Evolutionary conservation across 2,888 invertebrate genomes (phyloP).

Genomic region (Thecophora atra): DNA sequence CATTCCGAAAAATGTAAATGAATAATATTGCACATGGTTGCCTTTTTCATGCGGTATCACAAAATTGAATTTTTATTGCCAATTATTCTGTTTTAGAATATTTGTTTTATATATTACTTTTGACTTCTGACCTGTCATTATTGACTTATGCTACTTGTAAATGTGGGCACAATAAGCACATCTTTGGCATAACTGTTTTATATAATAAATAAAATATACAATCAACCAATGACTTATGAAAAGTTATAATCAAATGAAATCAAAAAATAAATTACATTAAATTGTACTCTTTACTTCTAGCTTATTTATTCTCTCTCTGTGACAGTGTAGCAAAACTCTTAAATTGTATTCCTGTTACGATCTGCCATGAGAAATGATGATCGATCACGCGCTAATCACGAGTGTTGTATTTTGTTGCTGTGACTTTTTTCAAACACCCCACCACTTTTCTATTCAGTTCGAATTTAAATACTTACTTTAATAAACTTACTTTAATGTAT

Average conservation of each 20-base stretch:
- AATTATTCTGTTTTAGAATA: too few species aligned
- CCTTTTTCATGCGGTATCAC: too few species aligned
- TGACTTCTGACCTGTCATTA: constrained; percentile 1
- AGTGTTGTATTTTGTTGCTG: constrained; percentile 39
- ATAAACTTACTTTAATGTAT: neutral
- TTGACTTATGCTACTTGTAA: constrained; percentile 9
- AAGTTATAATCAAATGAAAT: too few species aligned
- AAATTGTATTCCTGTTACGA: constrained; percentile 57
- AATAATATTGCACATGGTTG: too few species aligned
- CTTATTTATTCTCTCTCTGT: constrained; percentile 42
- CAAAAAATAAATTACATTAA: constrained; percentile 5
- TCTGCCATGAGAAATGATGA: constrained; percentile 31
- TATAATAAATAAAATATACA: neutral
- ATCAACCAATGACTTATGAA: neutral
- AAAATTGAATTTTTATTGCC: too few species aligned
- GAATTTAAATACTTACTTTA: neutral
- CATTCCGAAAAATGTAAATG: too few species aligned
- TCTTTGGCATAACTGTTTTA: neutral
- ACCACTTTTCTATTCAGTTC: constrained; percentile 6
- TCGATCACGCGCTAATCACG: constrained; percentile 33
- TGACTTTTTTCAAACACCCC: constrained; percentile 21
- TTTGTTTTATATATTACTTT: too few species aligned
- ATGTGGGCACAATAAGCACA: neutral
- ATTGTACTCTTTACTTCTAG: constrained; percentile 1
- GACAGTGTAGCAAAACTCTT: constrained; percentile 56